Evolutionary conservation across 2,113 vertebrate genomes (phyloP).

Genomic region (Amia ocellicauda): DNA sequence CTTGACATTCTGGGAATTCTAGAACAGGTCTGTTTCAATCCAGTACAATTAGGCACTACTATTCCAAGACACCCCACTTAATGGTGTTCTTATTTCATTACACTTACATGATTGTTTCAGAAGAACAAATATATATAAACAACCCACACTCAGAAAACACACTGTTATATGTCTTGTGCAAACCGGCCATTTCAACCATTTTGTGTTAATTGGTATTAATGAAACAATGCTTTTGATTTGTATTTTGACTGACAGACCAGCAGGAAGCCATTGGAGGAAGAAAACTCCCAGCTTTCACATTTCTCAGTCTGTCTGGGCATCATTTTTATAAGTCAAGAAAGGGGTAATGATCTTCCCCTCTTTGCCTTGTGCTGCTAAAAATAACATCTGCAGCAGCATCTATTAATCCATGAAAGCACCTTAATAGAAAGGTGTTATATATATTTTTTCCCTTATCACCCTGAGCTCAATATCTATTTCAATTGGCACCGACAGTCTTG

Average conservation of each 20-base stretch:
- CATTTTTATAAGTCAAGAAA: not conserved
- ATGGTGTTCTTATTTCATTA: no score
- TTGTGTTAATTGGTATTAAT: no score
- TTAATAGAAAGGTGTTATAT: slow-evolving; percentile 28
- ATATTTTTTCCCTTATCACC: slow-evolving; percentile 9
- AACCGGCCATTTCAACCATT: no score
- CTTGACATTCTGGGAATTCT: no score
- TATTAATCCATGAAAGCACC: slow-evolving; percentile 49
- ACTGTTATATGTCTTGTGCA: no score
- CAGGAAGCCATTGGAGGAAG: not conserved
- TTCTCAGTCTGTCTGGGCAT: slow-evolving; percentile 15
- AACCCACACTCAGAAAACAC: no score
- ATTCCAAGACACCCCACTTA: no score
- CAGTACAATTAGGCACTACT: no score
- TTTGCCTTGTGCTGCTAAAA: slow-evolving; percentile 46
- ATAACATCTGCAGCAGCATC: slow-evolving; percentile 42
- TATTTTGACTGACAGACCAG: not conserved
- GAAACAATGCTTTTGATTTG: no score
- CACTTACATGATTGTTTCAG: no score
- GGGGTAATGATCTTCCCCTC: slow-evolving; percentile 13
- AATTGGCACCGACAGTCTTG: not conserved
- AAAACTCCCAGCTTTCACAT: slow-evolving; percentile 6
- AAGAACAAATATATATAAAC: no score
- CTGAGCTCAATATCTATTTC: not conserved
- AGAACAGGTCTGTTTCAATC: no score